Evolutionary conservation across 2,888 invertebrate genomes (phyloP).

Genomic region (Tiliacea aurago): DNA sequence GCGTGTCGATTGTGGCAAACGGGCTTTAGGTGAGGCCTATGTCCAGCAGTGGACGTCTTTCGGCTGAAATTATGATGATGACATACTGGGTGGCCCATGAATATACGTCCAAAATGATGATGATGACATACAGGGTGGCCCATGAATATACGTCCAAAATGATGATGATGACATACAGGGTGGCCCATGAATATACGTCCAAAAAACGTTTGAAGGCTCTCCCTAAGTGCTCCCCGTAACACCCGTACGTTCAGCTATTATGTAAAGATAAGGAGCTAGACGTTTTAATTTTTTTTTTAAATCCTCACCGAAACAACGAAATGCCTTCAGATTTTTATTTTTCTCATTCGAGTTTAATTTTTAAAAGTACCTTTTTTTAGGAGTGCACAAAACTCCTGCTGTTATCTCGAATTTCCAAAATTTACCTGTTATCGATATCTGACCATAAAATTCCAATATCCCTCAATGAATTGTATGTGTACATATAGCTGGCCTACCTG

Average conservation of each 20-base stretch:
- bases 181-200: background rate
- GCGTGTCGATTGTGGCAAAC: too few species aligned
- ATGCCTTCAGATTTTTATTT: background rate
- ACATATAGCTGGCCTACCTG: too few species aligned
- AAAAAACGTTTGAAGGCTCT: background rate
- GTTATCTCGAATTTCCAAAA: background rate
- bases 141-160: too few species aligned
- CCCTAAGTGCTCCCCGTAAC: background rate
- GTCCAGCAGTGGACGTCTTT: too few species aligned
- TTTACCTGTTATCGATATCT: background rate
- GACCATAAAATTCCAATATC: background rate
- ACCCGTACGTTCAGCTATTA: background rate
- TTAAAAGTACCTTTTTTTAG: background rate
- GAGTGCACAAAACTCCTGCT: background rate
- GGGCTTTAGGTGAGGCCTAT: too few species aligned
- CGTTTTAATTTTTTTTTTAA: background rate
- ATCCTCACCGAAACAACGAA: too few species aligned
- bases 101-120: too few species aligned
- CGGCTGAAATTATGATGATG: too few species aligned
- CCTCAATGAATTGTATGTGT: too few species aligned
- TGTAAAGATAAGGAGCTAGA: background rate
- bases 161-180: background rate
- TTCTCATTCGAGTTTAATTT: background rate
- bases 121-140: too few species aligned
- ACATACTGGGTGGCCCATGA: too few species aligned